Percentiles rank a stretch among this genome's conserved stretches.
Evolutionary conservation across 2,888 invertebrate species (phyloP).

Genomic region (Drepana falcataria): DNA sequence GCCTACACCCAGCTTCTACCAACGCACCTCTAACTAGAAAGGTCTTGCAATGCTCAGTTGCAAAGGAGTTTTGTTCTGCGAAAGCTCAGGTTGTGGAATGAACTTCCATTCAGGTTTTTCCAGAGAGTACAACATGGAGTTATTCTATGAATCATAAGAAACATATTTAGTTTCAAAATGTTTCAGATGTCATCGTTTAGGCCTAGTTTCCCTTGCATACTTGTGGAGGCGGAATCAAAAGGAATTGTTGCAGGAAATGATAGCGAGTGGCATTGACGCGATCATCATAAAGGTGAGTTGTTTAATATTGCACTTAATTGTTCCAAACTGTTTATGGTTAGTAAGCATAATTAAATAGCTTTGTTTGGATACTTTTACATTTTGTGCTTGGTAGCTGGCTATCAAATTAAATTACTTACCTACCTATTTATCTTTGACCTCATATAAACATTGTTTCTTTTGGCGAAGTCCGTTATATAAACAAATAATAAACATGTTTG

Average conservation of each 20-base stretch:
- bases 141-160: too few species aligned
- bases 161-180: slow-evolving; percentile 7
- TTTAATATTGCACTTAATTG: background rate
- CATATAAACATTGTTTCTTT: background rate
- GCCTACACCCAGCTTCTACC: too few species aligned
- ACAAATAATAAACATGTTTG: too few species aligned
- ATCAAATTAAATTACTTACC: background rate
- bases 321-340: background rate
- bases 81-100: too few species aligned
- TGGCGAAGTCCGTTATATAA: background rate
- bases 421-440: background rate
- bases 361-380: background rate
- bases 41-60: too few species aligned
- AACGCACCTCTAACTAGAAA: too few species aligned
- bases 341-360: background rate
- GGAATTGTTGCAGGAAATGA: slow-evolving; percentile 97
- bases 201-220: slow-evolving; percentile 93
- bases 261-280: slow-evolving; percentile 93
- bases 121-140: too few species aligned
- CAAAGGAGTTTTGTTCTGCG: too few species aligned
- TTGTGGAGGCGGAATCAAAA: slow-evolving; percentile 98
- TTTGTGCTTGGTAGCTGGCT: background rate
- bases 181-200: slow-evolving; percentile 91
- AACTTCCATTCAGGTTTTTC: too few species aligned
- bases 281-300: slow-evolving; percentile 93